These are phyloP conservation scores for Pan troglodytes DNA, from an alignment of 2,113 vertebrate genomes.

Conservation along the genomic window NHGRI_mPanTro3-v2.1_pri NC_072403.2:146273501-146274000, in stretches of 20 bases:
- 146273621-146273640: no score
- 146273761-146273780: neutral
- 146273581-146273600: no score
- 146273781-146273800: neutral
- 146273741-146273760: neutral
- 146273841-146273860: neutral
- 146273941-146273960: neutral
- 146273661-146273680: no score
- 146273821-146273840: neutral
- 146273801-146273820: neutral
- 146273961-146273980: conserved; percentile 32
- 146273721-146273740: neutral
- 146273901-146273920: neutral
- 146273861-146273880: neutral
- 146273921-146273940: conserved; percentile 31
- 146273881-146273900: conserved; percentile 1
- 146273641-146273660: no score
- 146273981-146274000: neutral
- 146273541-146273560: no score
- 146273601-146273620: no score
- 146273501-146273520: no score
- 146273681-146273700: no score
- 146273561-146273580: no score
- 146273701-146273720: no score
- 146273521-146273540: no score